These are phyloP conservation scores for Carposina sasakii DNA, from an alignment of 1,140 invertebrate genomes.

Conservation along the genomic window DNA sequence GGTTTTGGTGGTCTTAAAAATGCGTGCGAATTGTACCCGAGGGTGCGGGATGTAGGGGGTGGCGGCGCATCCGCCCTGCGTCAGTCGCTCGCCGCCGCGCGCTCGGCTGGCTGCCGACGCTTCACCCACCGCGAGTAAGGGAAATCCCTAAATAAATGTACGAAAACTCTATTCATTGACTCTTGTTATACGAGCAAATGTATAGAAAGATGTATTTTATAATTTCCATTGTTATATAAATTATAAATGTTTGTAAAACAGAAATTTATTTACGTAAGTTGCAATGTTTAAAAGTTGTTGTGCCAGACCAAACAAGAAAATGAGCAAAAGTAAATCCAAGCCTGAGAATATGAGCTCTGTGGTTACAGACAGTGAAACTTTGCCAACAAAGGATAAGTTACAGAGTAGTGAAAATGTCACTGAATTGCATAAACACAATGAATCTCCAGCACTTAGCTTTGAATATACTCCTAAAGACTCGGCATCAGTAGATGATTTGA, in stretches of 20 bases:
- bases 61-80: constrained; percentile 70
- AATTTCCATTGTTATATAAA: too few species aligned
- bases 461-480: not conserved
- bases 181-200: too few species aligned
- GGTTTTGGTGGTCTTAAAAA: too few species aligned
- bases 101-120: constrained; percentile 57
- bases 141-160: too few species aligned
- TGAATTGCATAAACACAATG: constrained; percentile 8
- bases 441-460: not conserved
- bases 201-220: too few species aligned
- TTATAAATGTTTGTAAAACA: too few species aligned
- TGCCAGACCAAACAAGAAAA: constrained; percentile 66
- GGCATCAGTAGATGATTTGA: too few species aligned
- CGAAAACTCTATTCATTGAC: too few species aligned
- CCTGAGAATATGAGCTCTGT: constrained; percentile 47
- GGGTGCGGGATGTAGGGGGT: constrained; percentile 29
- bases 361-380: constrained; percentile 22
- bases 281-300: constrained; percentile 74
- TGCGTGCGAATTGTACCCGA: too few species aligned
- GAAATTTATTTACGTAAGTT: too few species aligned
- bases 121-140: too few species aligned
- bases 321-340: constrained; percentile 62
- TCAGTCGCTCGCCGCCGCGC: constrained; percentile 67
- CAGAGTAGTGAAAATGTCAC: constrained; percentile 14
- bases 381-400: constrained; percentile 14